Evolutionary conservation across 92 coral and sea anemone genomes (phyloP), one percentile per base, ranked within the genome.

Genomic region (Parazoanthus atlanticus): DNA sequence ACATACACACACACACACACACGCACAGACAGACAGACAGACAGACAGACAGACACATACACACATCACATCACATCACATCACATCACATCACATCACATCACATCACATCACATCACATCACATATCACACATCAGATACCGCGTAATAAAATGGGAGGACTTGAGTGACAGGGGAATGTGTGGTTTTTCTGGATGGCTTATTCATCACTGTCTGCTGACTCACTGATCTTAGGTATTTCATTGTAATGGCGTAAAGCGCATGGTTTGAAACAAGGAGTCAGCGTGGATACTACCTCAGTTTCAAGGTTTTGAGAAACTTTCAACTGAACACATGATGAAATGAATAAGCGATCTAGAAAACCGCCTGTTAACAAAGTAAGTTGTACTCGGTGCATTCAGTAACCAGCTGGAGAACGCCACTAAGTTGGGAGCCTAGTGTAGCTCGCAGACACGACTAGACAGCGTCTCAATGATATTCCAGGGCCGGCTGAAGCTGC

Each of bases 291-390:
- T 56, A 56, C 69, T 25, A 61, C 28, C 28, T 25, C 28, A 61
- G 69, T 25, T 61, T 61, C 26, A 23, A 23, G 3, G 43, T 41
- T 74, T 74, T 21, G 28, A 6, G 49, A 33, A 41, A 8, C 40
- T 19, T 36, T 74, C 19, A 21, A 23, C 69, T 61, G 69, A 19
- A 61, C 28, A 61, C 8, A 9, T 15, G 69, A 61, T 61, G 47
- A 74, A 74, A 61, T 61, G 47, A 74, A 74, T 74, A 74, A 74
- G 13, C 46, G 6, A 74, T 41, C 79, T 17, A 61, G 69, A 61
- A 61, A 61, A 52, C 58, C 69, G 69, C 69, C 28, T 61, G 5
- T 16, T 52, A 52, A 52, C 58, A 52, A 52, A 52, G 58, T 52
- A 61, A 21, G 69, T 61, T 61, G 69, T 61, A 61, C 28, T 61